Evolutionary conservation across 2,113 vertebrate genomes (phyloP), one percentile per base, ranked within the genome.

Genomic region (Chaetura pelagica): DNA sequence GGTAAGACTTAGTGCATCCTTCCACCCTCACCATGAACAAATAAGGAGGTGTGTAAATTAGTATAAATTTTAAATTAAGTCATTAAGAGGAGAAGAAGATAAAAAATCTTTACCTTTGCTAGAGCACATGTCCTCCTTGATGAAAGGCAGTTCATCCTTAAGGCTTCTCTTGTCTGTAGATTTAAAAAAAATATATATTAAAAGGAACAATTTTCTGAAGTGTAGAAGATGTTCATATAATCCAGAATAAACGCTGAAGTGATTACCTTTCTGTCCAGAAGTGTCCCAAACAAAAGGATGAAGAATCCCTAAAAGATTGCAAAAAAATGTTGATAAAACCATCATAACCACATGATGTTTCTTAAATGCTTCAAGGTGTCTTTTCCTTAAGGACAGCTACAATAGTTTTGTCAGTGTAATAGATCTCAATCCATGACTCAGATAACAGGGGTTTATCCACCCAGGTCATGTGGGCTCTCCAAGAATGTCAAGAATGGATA

Each of bases 221-320:
- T 32, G 4, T 32, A 68, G 10, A 87, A 93, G 68, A 20, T 40
- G 7, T 63, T 72, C 12, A 46, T 51, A 54, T 26, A 79, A 69
- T 35, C 16, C 24, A 84, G 35, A 84, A 57, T 12, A 57, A 78
- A 6, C 54, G n/a, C 26, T 32, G 51, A 78, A 88, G n/a, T 23
- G 40, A 89, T 20, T 98, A 98, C 98, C 98, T 98, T 98, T 91
- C 97, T 97, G 72, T 98, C 98, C 97, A 98, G 97, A 91, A 98
- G 96, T 4, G 98, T 98, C 74, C 98, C 98, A 90, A 98, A 98
- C 62, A 98, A 61, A 88, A 98, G 92, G 91, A 98, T 97, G 97
- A 98, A 98, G 91, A 98, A 97, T 10, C 98, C 98, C 98, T 98
- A 88, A 82, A 46, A 96, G 96, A 96, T 52, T 35, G 20, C 14